Base-by-base conservation (phyloP, 2,797 vertebrate species). In the Tapera naevia region DNA sequence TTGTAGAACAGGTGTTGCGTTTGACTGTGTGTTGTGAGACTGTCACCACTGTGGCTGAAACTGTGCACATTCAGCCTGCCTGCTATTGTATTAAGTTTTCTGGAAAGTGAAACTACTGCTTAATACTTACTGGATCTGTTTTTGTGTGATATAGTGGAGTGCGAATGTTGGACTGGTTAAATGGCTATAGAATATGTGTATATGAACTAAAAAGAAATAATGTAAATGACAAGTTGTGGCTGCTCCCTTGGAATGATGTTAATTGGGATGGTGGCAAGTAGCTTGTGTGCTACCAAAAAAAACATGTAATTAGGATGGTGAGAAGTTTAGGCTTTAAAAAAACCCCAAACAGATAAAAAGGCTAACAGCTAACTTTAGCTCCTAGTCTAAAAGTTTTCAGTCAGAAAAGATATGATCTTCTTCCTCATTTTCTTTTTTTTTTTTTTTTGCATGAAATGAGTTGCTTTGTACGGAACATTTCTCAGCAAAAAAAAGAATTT, bases 391-490 rank as follows among this genome's bases (percentile, higher is more conserved):
- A 88, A 84, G 15, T 70, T 90, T 84, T 60, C 25, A 66, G 30
- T 62, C 28, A 58, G 70, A 57, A 91, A 53, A 19, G 4, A 6
- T 25, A 53, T 19, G 4, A 6, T 25, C 48, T 53, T 65, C 12
- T 3, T 7, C 7, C 3, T 22, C 16, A 3, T 2, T 23, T 3
- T 23, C 2, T 16, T 53, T 14, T 46, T 6, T 7, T 48, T 43
- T 48, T n/a, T 11, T 69, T 79, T 90, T 73, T 89, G 19, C 12
- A 5, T 83, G 50, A 86, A 88, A 53, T 53, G 32, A 7, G 48
- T 90, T 94, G 46, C 32, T 88, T 75, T 69, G 25, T 19, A 90
- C 72, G 43, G 80, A 84, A 30, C 12, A 5, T 25, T 75, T 78
- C 62, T 75, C 54, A 72, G 69, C 11, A 35, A 19, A 83, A 54